Base-by-base conservation (phyloP, 2,113 vertebrate genomes). In the Gallinago paraguaiae region DNA sequence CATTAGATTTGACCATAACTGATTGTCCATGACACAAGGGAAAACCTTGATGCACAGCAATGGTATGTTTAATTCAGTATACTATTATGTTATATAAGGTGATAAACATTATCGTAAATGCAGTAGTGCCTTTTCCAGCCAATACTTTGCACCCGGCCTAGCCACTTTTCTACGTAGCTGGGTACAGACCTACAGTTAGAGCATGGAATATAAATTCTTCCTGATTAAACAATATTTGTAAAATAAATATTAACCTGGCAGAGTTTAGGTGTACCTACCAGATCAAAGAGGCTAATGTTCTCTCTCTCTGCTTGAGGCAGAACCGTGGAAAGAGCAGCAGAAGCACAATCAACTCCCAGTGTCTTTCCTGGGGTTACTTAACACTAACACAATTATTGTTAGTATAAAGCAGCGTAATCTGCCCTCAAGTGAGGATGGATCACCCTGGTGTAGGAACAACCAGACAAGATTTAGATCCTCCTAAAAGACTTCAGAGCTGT, bases 191-290 rank as follows among this genome's bases (percentile, higher is more conserved):
- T 57, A 48, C 27, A 61, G 24, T 37, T 46, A 75, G 20, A 82
- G 33, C 12, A 57, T 17, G 37, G 45, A 91, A 78, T 60, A 25
- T 37, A 75, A 79, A 22, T 15, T 76, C 61, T 64, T 65, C n/a
- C 18, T 46, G 15, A 84, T 75, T 56, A 88, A 91, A 81, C 9
- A 89, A 46, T 22, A 51, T 51, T 46, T 59, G 11, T 67, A 43
- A 94, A 86, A 71, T 37, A 81, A 81, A 82, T 82, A 92, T 84
- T 95, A 76, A 84, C 81, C 60, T 67, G 22, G 28, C 2, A 2
- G 9, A 11, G 15, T 53, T 77, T 64, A 61, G 64, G 25, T 43
- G 37, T 46, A n/a, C 22, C 33, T 56, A 67, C 43, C 43, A 60
- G 37, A 84, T 82, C 65, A 95, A 92, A 86, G 53, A 82, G 30